These are phyloP conservation scores for Sarcoramphus papa DNA, from an alignment of 2,797 vertebrate genomes.

Conservation along the genomic window DNA sequence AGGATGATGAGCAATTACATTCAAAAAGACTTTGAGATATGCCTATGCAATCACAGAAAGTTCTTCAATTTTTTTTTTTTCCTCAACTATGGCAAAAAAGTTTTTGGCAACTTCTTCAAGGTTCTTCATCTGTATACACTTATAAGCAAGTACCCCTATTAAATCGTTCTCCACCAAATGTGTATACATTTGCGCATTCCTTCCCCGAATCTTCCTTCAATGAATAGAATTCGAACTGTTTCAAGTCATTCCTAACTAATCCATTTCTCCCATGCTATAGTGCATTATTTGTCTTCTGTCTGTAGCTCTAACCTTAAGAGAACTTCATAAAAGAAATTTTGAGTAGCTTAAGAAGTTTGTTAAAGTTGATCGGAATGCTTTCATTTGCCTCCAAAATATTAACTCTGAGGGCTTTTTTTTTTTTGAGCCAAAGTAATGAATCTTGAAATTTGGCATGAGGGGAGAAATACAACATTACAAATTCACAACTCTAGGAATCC, in stretches of 20 bases:
- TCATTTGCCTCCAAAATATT: not conserved
- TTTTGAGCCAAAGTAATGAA: not conserved
- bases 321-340: not conserved
- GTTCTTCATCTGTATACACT: not conserved
- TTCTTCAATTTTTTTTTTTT: not conserved
- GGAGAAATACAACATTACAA: not conserved
- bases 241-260: not conserved
- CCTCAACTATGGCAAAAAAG: not conserved
- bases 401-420: not conserved
- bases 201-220: not conserved
- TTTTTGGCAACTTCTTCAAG: not conserved
- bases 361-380: not conserved
- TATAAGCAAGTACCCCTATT: not conserved
- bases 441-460: not conserved
- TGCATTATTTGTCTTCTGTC: not conserved
- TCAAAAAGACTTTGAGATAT: not conserved
- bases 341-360: not conserved
- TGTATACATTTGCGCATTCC: not conserved
- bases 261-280: not conserved
- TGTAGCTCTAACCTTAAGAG: not conserved
- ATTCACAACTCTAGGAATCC: not conserved
- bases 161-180: not conserved
- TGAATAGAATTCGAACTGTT: not conserved
- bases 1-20: not conserved
- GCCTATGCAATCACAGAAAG: not conserved